These are phyloP conservation scores for Aratinga solstitialis DNA, from an alignment of 2,797 vertebrate species.

Conservation along the genomic window DNA sequence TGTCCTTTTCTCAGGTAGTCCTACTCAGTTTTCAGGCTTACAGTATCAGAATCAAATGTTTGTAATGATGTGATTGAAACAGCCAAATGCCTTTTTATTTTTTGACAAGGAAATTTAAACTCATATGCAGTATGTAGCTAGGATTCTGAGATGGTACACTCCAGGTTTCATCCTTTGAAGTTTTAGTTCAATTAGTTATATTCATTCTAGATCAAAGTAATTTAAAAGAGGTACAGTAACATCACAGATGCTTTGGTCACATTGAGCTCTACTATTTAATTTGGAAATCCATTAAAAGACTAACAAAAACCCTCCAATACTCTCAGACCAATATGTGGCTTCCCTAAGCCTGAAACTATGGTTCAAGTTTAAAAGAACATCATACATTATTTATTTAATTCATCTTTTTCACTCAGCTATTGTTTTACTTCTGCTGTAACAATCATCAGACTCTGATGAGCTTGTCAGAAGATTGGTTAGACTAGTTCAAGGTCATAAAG, in stretches of 20 bases:
- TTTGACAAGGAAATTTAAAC: neutral
- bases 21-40: neutral
- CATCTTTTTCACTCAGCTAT: neutral
- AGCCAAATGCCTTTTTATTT: neutral
- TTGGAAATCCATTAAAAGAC: neutral
- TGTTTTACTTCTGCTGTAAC: slow-evolving; percentile 4
- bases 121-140: neutral
- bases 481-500: slow-evolving; percentile 30
- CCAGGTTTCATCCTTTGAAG: neutral
- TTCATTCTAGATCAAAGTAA: neutral
- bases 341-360: neutral
- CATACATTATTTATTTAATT: neutral
- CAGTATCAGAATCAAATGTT: neutral
- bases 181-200: neutral
- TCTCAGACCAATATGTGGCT: neutral
- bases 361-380: neutral
- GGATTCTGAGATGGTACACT: neutral
- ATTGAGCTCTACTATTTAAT: neutral
- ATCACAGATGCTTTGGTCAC: neutral
- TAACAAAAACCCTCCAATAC: neutral
- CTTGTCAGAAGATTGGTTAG: slow-evolving; percentile 29
- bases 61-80: neutral
- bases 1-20: neutral
- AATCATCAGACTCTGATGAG: slow-evolving; percentile 38
- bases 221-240: neutral